Percentiles rank a stretch among this genome's conserved stretches.
phyloP scores from a whole-genome alignment of 2,888 invertebrate genomes.

The Ellobium chinense region DNA sequence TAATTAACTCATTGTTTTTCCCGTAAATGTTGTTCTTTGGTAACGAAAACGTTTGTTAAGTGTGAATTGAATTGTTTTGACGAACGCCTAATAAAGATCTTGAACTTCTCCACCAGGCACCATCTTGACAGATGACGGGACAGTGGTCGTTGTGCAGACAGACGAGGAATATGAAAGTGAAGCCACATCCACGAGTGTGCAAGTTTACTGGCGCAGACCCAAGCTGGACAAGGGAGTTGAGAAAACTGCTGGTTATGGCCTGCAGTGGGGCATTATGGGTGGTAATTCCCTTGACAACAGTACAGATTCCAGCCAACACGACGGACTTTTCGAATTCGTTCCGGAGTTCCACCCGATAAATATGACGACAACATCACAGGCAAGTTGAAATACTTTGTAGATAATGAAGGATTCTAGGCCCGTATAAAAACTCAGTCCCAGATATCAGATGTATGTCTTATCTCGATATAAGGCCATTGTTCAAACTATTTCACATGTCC shows the following conservation, averaged over 20 bases:
- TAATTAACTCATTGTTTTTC: no score
- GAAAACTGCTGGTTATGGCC: background rate
- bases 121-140: background rate
- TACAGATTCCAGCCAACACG: background rate
- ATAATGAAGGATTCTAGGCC: no score
- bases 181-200: background rate
- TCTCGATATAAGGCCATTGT: no score
- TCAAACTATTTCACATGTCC: no score
- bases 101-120: no score
- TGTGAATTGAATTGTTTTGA: no score
- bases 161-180: background rate
- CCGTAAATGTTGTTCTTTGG: no score
- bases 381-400: background rate
- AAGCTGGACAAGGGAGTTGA: background rate
- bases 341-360: background rate
- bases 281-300: background rate
- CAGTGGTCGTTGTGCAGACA: background rate
- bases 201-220: conserved; percentile 4
- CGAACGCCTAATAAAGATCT: no score
- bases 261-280: background rate
- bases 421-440: no score
- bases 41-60: no score
- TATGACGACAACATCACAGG: background rate
- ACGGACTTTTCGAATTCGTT: no score
- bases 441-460: no score